phyloP scores from a whole-genome alignment of 2,113 vertebrate genomes.

The Casuarius casuarius region DNA sequence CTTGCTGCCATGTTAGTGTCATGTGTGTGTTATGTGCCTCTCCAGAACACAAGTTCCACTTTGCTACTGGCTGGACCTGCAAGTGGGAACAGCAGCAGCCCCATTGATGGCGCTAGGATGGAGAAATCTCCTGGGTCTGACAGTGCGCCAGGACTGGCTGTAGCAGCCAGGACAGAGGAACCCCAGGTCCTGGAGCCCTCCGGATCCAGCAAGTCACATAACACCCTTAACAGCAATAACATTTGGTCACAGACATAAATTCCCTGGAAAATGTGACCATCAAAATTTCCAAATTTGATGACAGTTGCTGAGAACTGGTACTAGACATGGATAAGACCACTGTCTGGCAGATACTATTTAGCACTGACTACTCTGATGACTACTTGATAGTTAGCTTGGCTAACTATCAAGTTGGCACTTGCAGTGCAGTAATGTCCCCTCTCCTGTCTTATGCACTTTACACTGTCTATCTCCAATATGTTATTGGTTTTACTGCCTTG shows the following conservation, averaged over 20 bases:
- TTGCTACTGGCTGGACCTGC: not conserved
- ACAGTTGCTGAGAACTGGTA: not conserved
- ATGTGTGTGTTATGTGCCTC: too few species aligned
- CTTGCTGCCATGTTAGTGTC: rapidly evolving
- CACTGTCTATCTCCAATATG: not conserved
- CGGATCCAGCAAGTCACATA: rapidly evolving
- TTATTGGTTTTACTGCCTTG: not conserved
- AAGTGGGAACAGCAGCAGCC: not conserved
- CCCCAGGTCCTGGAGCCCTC: not conserved
- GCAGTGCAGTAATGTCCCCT: not conserved
- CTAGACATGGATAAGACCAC: not conserved
- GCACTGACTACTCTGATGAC: not conserved
- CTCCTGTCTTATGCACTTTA: not conserved
- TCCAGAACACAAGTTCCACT: too few species aligned
- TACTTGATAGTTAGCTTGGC: not conserved
- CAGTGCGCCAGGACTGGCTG: rapidly evolving
- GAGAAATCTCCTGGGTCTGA: rapidly evolving
- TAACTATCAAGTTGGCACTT: not conserved
- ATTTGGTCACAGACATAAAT: too few species aligned
- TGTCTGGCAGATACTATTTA: not conserved
- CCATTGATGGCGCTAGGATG: rapidly evolving
- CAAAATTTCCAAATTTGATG: not conserved
- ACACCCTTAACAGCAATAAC: not conserved
- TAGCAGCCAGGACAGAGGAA: not conserved
- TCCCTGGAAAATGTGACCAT: not conserved